Base-by-base conservation (phyloP, 2,888 invertebrate species). In the Xanthostigma xanthostigma region DNA sequence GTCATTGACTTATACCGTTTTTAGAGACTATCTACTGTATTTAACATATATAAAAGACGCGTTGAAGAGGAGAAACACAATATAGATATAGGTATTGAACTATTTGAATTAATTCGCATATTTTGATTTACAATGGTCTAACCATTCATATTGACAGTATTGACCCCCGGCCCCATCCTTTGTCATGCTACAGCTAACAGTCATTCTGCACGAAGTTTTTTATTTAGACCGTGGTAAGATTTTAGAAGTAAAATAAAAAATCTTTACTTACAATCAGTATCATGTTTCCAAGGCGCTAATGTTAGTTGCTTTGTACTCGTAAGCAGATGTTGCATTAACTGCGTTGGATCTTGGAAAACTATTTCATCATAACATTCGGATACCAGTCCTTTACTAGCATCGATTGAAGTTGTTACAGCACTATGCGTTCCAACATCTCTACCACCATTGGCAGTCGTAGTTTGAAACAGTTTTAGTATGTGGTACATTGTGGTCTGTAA, bases 331-430 rank as follows among this genome's bases (percentile, higher is more conserved):
- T 93, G 90, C 91, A 94, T 92, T 54, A 88, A 70, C 52, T 85
- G 84, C 1, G 89, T 89, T 0, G 90, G 90, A 63, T 91, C 90
- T 66, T 90, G 89, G 61, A 92, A 92, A 0, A 95, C 89, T 47
- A 96, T 86, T 72, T 96, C 96, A 64, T 96, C 96, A 60, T 95
- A 97, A 52, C 84, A 87, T 67, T 97, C 96, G 0, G 91, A 89
- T 9, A 94, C 89, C 0, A 96, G 69, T 17, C 78, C 76, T 58
- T 83, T 82, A 55, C 82, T 75, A 33, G 80, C 78, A 34, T 79
- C 73, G 8, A 74, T 73, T 10, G 67, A 64, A 13, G 68, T 51
- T 11, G 34, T 46, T 41, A 41, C 14, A 1, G 42, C 39, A 37
- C 60, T 68, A 2, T 68, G 65, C 1, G 66, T 65, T n/a, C 14